Evolutionary conservation across 1,140 invertebrate species (phyloP), one percentile per base, ranked within the genome.

Genomic region (Trichonephila inaurata): DNA sequence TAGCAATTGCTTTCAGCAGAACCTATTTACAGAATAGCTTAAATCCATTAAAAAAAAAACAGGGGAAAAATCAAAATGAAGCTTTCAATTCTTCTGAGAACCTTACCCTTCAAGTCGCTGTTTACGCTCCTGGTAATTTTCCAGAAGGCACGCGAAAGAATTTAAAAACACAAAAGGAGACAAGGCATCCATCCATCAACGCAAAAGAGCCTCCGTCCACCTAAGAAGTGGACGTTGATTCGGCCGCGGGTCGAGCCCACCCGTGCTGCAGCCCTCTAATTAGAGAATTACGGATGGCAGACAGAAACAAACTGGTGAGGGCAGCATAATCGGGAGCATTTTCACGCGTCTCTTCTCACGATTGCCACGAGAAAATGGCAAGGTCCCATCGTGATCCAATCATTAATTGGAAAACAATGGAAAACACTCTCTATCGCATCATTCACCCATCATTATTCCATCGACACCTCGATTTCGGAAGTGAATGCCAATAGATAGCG

Each of bases 331-430:
- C 24, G 83, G 83, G 58, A 86, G 44, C 44, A 18, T 86, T 87
- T 87, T 87, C 85, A 87, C 85, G 85, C 85, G 85, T 87, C 85
- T 87, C n/a, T 87, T 87, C 85, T 87, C 85, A 87, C 85, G 85
- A 62, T 87, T 24, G n/a, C 12, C 24, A n/a, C 10, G 24, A 64
- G 51, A 60, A 14, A 28, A 10, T 19, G 44, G 44, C 24, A 62
- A 28, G 60, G 21, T 28, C 85, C 61, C 85, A 61, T 87, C 85
- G 85, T 87, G 85, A 87, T 87, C 44, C 60, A 44, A 61, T 61
- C 58, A 61, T 87, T 87, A 87, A 87, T 87, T 60, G 82, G 24
- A 19, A 62, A 87, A 87, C 85, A 87, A 87, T 87, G 85, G 85
- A 28, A n/a, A n/a, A 24, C 83, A 7, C n/a, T 58, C 58, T 58